A percentile compares a stretch with the other conserved stretches of the same genome.
phyloP scores from a whole-genome alignment of 2,888 invertebrate species.

The Cynaeus angustus region DNA sequence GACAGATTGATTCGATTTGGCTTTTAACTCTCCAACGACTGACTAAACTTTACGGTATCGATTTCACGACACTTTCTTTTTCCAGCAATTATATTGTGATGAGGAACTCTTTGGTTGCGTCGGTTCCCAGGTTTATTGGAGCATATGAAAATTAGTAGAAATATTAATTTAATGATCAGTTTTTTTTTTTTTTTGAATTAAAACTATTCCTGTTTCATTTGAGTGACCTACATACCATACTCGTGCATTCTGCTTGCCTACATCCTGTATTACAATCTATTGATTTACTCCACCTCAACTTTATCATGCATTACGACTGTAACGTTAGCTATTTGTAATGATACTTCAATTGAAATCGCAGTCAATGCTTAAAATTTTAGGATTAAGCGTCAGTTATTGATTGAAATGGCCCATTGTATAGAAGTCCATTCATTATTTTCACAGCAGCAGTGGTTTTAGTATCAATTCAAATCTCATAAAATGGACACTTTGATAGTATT shows the following conservation, averaged over 20 bases:
- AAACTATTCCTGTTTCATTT: conserved; percentile 16
- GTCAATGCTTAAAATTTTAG: background rate
- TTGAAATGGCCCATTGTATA: background rate
- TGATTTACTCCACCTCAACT: conserved; percentile 46
- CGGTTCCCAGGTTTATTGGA: conserved; percentile 40
- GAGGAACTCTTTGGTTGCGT: conserved; percentile 29
- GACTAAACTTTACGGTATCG: conserved; percentile 33
- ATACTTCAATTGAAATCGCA: conserved; percentile 8
- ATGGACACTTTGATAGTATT: no score
- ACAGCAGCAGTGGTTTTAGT: background rate
- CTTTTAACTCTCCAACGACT: conserved; percentile 28
- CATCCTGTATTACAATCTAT: conserved; percentile 49
- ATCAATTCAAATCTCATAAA: no score
- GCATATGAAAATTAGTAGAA: conserved; percentile 49
- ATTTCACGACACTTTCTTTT: conserved; percentile 45
- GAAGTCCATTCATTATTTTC: background rate
- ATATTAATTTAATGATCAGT: background rate
- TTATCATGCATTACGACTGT: conserved; percentile 31
- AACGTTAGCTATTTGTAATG: conserved; percentile 12
- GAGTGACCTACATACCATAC: conserved; percentile 44
- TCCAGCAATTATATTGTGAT: conserved; percentile 33
- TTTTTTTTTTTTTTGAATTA: background rate
- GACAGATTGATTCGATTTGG: conserved; percentile 7
- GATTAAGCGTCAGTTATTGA: background rate
- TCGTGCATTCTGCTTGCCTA: conserved; percentile 39